Evolutionary conservation across 2,113 vertebrate genomes (phyloP), one percentile per base, ranked within the genome.

Genomic region (Microcebus jonahi): DNA sequence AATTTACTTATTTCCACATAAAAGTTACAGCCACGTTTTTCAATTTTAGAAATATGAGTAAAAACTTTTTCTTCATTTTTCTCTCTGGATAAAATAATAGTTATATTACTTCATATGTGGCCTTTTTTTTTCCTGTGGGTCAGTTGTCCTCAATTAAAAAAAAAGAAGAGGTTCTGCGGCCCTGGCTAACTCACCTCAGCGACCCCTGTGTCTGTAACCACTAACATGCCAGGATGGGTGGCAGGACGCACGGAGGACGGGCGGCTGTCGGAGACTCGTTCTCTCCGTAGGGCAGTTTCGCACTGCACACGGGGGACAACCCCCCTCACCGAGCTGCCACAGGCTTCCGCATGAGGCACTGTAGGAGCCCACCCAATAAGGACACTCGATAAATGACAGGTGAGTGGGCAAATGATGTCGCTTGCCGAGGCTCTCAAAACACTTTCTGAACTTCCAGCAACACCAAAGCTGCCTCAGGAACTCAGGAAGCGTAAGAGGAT

Each of bases 271-370:
- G 5, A 12, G 59, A 5, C 25, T 0, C 3, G 5, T 6, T 21
- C 29, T 2, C 39, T 59, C 57, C 25, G 4, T 29, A 1, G 2
- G 7, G 20, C 15, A 55, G 23, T 21, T 31, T 57, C 53, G 55
- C 11, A 29, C 27, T 0, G 5, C 45, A 12, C 5, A 48, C 0
- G 20, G 23, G 39, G 2, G 3, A 7, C 34, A 13, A 0, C 5
- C 14, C 36, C 5, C 5, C 23, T 23, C 6, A 12, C 17, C 6
- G 5, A 10, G 13, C 6, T 29, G 36, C n/a, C 36, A 0, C 4
- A 48, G 55, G 45, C 15, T 63, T 53, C 65, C 15, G 10, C 3
- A 21, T 5, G 34, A 4, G 2, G n/a, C 25, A 45, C 1, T 0
- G 12, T 27, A 20, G 8, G n/a, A n/a, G 10, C 42, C n/a, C 9